These are phyloP conservation scores for silkworm (Bombyx mori) DNA, from an alignment of 1,140 invertebrate genomes.

Conservation along the genomic window ASM3026992v2 NC_085112.1:7679501-7680000, in stretches of 20 bases:
- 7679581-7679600: slow-evolving; percentile 13
- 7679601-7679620: slow-evolving; percentile 9
- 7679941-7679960: too few relatives aligned
- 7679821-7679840: too few relatives aligned
- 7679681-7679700: slow-evolving; percentile 8
- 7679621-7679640: slow-evolving; percentile 9
- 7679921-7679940: too few relatives aligned
- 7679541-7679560: slow-evolving; percentile 24
- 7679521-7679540: slow-evolving; percentile 21
- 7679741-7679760: slow-evolving; percentile 3
- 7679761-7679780: not conserved
- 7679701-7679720: not conserved
- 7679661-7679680: slow-evolving; percentile 9
- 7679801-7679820: too few relatives aligned
- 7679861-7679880: too few relatives aligned
- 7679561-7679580: slow-evolving; percentile 17
- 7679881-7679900: too few relatives aligned
- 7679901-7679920: too few relatives aligned
- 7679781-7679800: too few relatives aligned
- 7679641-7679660: slow-evolving; percentile 11
- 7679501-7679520: slow-evolving; percentile 36
- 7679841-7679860: too few relatives aligned
- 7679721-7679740: not conserved
- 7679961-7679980: too few relatives aligned
- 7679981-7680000: too few relatives aligned